These are phyloP conservation scores for Micropterix aruncella DNA, from an alignment of 2,888 invertebrate genomes.

Conservation along the genomic window DNA sequence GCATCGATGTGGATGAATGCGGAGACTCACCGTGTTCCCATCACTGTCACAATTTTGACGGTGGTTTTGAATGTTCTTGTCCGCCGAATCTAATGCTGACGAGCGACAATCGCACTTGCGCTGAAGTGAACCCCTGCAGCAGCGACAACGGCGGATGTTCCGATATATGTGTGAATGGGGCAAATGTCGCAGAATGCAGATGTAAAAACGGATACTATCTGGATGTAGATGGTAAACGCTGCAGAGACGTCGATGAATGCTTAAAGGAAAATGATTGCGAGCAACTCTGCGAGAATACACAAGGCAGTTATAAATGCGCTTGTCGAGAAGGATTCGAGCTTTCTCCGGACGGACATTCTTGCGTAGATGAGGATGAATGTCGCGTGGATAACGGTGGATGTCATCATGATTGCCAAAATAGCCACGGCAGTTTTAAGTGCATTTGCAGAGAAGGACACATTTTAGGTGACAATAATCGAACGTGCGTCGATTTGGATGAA, in stretches of 20 bases:
- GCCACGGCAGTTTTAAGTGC: conserved; percentile 32
- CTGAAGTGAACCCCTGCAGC: conserved; percentile 11
- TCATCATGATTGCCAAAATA: conserved; percentile 25
- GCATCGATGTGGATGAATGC: conserved; percentile 42
- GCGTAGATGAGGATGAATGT: conserved; percentile 39
- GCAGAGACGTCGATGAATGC: conserved; percentile 39
- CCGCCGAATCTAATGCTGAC: conserved; percentile 17
- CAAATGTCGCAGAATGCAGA: conserved; percentile 26
- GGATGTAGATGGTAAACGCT: conserved; percentile 21
- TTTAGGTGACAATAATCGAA: conserved; percentile 16
- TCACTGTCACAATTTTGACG: conserved; percentile 30
- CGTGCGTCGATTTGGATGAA: conserved; percentile 35
- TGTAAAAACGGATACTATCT: conserved; percentile 37
- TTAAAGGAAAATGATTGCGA: conserved; percentile 34
- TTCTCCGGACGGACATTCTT: conserved; percentile 23
- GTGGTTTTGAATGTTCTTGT: conserved; percentile 36
- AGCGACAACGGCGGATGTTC: conserved; percentile 28
- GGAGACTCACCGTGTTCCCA: conserved; percentile 19
- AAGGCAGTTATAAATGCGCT: conserved; percentile 32
- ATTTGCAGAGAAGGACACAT: conserved; percentile 27
- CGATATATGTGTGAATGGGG: conserved; percentile 21
- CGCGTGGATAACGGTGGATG: conserved; percentile 22
- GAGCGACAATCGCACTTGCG: conserved; percentile 18
- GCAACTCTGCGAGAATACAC: conserved; percentile 36
- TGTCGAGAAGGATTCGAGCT: conserved; percentile 29